A percentile compares a stretch with the other conserved stretches of the same genome.
Conservation (phyloP, 1,140 invertebrate species). For the Leptopilina boulardi region DNA sequence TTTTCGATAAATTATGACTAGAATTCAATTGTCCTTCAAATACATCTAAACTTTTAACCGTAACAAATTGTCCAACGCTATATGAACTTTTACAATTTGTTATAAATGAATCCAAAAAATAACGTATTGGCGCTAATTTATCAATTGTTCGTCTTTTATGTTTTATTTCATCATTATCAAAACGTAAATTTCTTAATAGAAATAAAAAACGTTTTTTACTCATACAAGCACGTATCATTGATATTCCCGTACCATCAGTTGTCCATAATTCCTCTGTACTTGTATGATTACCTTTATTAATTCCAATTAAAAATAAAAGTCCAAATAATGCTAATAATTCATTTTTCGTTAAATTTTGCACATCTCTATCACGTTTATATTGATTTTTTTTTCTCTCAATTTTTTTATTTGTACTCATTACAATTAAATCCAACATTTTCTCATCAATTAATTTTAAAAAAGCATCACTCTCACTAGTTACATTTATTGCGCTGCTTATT, state of each 20-base stretch:
- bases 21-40: background rate
- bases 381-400: background rate
- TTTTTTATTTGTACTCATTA: background rate
- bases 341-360: background rate
- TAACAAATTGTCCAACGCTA: background rate
- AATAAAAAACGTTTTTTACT: background rate
- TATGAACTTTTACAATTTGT: constrained; percentile 11
- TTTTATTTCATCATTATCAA: background rate
- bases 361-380: constrained; percentile 9
- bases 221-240: background rate
- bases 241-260: background rate
- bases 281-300: constrained; percentile 4
- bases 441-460: constrained; percentile 9
- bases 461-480: constrained; percentile 1
- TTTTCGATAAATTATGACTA: background rate
- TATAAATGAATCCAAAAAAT: background rate
- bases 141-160: background rate
- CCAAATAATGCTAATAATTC: background rate
- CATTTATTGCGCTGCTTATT: constrained; percentile 4
- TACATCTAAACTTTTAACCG: background rate
- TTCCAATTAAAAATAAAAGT: background rate
- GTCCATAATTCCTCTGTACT: background rate
- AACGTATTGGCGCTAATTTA: background rate
- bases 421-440: constrained; percentile 1
- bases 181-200: background rate